Percentiles rank a stretch among this genome's conserved stretches.
These are phyloP conservation scores for Priocnemis perturbator DNA, from an alignment of 2,888 invertebrate species.

Conservation along the genomic window DNA sequence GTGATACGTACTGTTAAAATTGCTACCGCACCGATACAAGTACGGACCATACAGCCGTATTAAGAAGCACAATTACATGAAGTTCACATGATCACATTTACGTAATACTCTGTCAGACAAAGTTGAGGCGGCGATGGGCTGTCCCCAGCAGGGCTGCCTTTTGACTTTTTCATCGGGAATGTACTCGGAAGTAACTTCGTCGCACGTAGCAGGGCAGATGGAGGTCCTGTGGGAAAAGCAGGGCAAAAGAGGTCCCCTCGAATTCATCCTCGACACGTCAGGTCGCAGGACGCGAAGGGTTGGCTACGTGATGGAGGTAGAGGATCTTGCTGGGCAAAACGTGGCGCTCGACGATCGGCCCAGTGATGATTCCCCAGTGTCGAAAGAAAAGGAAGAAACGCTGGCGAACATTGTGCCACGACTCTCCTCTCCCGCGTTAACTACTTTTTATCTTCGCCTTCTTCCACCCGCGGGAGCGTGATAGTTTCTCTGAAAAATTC, in stretches of 20 bases:
- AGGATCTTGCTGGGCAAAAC: slow-evolving; percentile 14
- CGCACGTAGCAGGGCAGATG: not conserved
- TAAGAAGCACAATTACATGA: too few relatives aligned
- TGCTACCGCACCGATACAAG: too few relatives aligned
- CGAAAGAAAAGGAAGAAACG: slow-evolving; percentile 23
- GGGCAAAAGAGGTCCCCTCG: slow-evolving; percentile 14
- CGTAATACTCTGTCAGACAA: too few relatives aligned
- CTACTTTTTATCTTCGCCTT: not conserved
- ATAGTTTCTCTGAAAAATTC: slow-evolving; percentile 3
- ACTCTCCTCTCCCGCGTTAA: slow-evolving; percentile 20
- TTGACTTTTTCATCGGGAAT: not conserved
- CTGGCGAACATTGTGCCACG: slow-evolving; percentile 5
- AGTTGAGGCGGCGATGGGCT: too few relatives aligned
- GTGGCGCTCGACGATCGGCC: slow-evolving; percentile 6
- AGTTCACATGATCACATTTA: too few relatives aligned
- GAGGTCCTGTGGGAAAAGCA: slow-evolving; percentile 9
- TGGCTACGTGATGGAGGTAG: slow-evolving; percentile 26
- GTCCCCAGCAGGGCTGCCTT: not conserved
- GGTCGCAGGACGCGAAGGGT: slow-evolving; percentile 8
- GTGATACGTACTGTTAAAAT: too few relatives aligned
- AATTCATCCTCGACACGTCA: slow-evolving; percentile 30
- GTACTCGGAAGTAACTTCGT: slow-evolving; percentile 6
- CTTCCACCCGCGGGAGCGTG: not conserved
- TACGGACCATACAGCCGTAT: too few relatives aligned
- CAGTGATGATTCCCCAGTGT: not conserved